These are phyloP conservation scores for Dolichoris vasculosae DNA, from an alignment of 1,140 invertebrate genomes.

Conservation along the genomic window DNA sequence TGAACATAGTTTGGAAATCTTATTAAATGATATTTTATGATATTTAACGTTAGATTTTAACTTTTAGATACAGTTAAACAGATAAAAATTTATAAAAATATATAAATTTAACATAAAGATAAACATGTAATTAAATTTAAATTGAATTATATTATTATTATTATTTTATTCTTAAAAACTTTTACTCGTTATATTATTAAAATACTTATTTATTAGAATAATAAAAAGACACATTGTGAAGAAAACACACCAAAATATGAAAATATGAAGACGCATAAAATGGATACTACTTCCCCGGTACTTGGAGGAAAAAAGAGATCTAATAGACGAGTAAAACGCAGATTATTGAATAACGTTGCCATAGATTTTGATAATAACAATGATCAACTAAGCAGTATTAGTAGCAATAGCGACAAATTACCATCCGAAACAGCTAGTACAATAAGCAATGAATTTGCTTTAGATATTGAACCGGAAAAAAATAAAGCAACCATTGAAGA, in stretches of 20 bases:
- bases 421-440: slow-evolving; percentile 9
- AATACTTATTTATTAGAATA: background rate
- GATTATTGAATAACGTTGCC: slow-evolving; percentile 58
- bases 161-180: too few relatives aligned
- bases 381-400: slow-evolving; percentile 38
- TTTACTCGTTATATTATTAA: background rate
- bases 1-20: too few relatives aligned
- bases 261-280: slow-evolving; percentile 2
- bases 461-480: slow-evolving; percentile 19
- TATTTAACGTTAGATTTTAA: too few relatives aligned
- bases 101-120: background rate
- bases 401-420: slow-evolving; percentile 47
- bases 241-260: background rate
- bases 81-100: too few relatives aligned
- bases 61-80: too few relatives aligned
- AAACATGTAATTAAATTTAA: background rate
- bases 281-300: slow-evolving; percentile 57
- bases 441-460: slow-evolving; percentile 33
- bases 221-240: background rate
- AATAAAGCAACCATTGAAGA: background rate
- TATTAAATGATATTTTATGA: too few relatives aligned
- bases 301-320: slow-evolving; percentile 54
- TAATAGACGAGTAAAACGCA: slow-evolving; percentile 55
- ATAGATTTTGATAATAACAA: slow-evolving; percentile 38
- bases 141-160: background rate